Conservation (phyloP, 2,888 invertebrate genomes). For the Graphium colonna region DNA sequence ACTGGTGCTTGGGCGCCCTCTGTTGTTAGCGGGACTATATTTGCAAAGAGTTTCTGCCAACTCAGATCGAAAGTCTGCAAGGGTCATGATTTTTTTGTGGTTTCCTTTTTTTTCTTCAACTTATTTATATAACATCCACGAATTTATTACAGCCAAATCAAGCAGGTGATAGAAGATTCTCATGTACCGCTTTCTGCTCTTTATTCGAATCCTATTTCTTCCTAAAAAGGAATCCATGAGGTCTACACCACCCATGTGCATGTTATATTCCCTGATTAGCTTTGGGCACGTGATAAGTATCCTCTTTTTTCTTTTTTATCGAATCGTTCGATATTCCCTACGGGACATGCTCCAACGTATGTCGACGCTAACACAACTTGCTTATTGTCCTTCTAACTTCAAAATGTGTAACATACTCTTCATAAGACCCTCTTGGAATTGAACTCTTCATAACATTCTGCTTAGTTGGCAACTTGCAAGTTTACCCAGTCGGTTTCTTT, state of each 20-base stretch:
- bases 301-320: conserved; percentile 28
- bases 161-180: conserved; percentile 23
- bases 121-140: conserved; percentile 21
- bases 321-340: conserved; percentile 31
- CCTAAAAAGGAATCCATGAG: not conserved
- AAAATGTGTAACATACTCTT: conserved; percentile 35
- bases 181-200: conserved; percentile 1
- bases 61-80: conserved; percentile 28
- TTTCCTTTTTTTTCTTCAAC: conserved; percentile 14
- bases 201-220: not conserved
- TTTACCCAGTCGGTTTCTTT: conserved; percentile 30
- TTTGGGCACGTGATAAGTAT: conserved; percentile 29
- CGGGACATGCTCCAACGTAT: conserved; percentile 39
- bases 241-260: not conserved
- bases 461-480: conserved; percentile 36
- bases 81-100: conserved; percentile 26
- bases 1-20: conserved; percentile 33
- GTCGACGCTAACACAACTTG: conserved; percentile 37
- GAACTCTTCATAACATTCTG: conserved; percentile 37
- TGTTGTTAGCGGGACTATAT: conserved; percentile 28
- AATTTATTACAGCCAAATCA: conserved; percentile 23
- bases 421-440: conserved; percentile 35
- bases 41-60: conserved; percentile 28
- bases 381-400: conserved; percentile 43
- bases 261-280: conserved; percentile 13